phyloP scores from a whole-genome alignment of 2,113 vertebrate genomes.

The Pelvicachromis taeniatus region DNA sequence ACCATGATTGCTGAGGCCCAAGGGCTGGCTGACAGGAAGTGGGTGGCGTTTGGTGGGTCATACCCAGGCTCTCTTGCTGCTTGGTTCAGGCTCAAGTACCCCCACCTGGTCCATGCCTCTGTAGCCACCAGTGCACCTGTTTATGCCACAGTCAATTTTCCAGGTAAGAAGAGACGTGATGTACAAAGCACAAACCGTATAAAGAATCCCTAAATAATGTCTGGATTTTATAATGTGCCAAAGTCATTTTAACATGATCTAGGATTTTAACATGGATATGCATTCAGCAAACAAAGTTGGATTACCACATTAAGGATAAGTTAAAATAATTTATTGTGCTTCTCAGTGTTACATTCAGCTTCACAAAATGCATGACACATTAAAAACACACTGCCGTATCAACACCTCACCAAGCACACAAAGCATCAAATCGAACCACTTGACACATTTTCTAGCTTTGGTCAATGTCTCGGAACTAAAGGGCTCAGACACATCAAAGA shows the following conservation, averaged over 20 bases:
- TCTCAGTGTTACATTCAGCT: neutral
- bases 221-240: neutral
- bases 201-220: neutral
- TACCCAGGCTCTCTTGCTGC: slow-evolving; percentile 69
- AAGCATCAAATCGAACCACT: neutral
- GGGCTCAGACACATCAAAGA: slow-evolving; percentile 5
- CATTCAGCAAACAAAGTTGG: neutral
- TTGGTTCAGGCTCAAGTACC: slow-evolving; percentile 72
- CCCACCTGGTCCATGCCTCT: slow-evolving; percentile 62
- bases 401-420: neutral
- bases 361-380: neutral
- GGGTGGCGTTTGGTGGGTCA: slow-evolving; percentile 66
- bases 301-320: neutral
- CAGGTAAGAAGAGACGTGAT: slow-evolving; percentile 40
- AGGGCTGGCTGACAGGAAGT: slow-evolving; percentile 52
- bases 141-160: slow-evolving; percentile 66
- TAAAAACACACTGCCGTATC: neutral
- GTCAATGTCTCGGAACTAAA: neutral
- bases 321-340: neutral
- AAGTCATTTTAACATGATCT: neutral
- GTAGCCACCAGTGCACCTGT: slow-evolving; percentile 64
- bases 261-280: neutral
- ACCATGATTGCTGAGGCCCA: neutral
- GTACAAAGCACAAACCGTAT: neutral
- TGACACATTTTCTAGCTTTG: neutral